Evolutionary conservation across 2,888 invertebrate species (phyloP), one percentile per base, ranked within the genome.

Genomic region (Dermolepida albohirtum): DNA sequence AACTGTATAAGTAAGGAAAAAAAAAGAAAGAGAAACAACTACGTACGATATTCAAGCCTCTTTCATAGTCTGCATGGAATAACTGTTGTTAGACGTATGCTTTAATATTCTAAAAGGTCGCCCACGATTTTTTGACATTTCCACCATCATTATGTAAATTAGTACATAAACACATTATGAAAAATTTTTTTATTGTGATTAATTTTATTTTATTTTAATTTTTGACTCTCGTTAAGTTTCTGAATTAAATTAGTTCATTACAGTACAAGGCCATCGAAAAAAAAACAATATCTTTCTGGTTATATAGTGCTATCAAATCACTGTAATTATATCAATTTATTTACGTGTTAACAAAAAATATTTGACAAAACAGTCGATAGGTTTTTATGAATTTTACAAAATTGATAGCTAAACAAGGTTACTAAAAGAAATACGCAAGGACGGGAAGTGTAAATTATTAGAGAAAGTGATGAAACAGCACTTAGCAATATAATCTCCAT

Each of bases 141-240:
- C 34, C 14, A 12, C 34, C 34, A 34, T 8, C 6, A 7, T 52
- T 5, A 29, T 34, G 51, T 34, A 52, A 52, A 52, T 34, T 29
- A 12, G 5, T n/a, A 34, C 34, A 29, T 1, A 8, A 49, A 22
- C n/a, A 49, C 22, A 49, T 22, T 22, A 5, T 34, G 34, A 34
- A 10, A 34, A 7, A 8, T 17, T 29, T 12, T 52, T 22, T 22
- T 49, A 1, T 29, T 29, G 29, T 14, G 22, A 52, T 29, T 29
- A 52, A 14, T 52, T 34, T 52, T 52, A 29, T 52, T 34, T 34
- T 12, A 14, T 14, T 52, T 52, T 12, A 52, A 52, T 52, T 8
- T 27, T 14, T 11, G 10, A 34, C 10, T 10, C 1, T 34, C 34
- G 34, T 8, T 34, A 34, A 34, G 34, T 34, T 34, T 34, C 6